phyloP scores from a whole-genome alignment of 2,113 vertebrate genomes.

The Rhadina sibilatrix region DNA sequence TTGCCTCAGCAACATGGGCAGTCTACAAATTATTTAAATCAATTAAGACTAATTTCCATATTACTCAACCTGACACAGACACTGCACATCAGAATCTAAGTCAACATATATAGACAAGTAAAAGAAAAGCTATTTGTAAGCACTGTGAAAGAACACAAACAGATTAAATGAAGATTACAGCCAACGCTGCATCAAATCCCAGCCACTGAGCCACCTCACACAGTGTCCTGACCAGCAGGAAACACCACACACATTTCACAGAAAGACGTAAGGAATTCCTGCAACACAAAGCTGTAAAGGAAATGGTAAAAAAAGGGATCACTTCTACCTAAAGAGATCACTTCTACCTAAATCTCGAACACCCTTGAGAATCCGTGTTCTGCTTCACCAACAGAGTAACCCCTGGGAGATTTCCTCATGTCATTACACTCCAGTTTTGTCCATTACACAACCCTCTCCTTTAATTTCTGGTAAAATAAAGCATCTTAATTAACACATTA shows the following conservation, averaged over 20 bases:
- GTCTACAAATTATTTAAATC: constrained; percentile 55
- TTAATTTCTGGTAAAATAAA: neutral
- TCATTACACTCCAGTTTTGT: neutral
- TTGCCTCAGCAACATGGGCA: constrained; percentile 23
- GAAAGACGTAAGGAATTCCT: neutral
- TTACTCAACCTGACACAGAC: constrained; percentile 18
- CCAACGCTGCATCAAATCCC: accelerated
- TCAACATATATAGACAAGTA: neutral
- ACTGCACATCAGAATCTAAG: neutral
- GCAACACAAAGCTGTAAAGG: neutral
- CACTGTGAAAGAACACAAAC: neutral
- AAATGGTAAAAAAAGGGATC: neutral
- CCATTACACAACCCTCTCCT: neutral
- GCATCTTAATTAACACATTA: neutral
- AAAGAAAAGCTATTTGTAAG: constrained; percentile 8
- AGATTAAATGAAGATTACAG: neutral
- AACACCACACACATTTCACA: neutral
- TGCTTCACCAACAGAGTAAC: neutral
- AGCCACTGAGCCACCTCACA: neutral
- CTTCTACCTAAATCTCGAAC: neutral
- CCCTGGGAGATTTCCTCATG: neutral
- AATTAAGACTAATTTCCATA: constrained; percentile 38
- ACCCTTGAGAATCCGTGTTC: accelerated
- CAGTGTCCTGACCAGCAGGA: neutral
- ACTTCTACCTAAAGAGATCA: neutral